A percentile compares a stretch with the other conserved stretches of the same genome.
Evolutionary conservation across 2,113 vertebrate species (phyloP).

Genomic region (Stegastes partitus): DNA sequence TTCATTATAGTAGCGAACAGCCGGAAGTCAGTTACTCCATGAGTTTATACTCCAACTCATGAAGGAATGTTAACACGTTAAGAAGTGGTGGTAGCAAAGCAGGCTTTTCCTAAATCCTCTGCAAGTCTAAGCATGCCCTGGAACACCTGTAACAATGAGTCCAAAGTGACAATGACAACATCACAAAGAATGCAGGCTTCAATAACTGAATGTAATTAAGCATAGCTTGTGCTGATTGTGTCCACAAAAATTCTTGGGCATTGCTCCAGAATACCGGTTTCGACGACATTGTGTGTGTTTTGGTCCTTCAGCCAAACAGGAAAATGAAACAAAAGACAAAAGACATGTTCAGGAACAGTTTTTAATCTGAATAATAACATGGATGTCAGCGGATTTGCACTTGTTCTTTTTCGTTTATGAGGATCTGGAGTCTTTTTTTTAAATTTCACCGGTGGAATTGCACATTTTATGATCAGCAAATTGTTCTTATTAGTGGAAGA

Average conservation of each 20-base stretch:
- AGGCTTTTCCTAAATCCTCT: conserved; percentile 78
- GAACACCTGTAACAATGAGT: conserved; percentile 49
- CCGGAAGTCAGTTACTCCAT: conserved; percentile 57
- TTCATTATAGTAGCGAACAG: conserved; percentile 13
- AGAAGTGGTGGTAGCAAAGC: conserved; percentile 69
- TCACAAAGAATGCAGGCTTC: conserved; percentile 40
- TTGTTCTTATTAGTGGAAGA: not conserved
- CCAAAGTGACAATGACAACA: conserved; percentile 75
- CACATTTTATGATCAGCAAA: not conserved
- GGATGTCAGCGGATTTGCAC: not conserved
- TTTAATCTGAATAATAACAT: conserved; percentile 4
- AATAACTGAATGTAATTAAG: conserved; percentile 35
- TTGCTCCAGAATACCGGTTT: conserved; percentile 48
- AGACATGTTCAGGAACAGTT: not conserved
- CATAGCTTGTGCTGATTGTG: conserved; percentile 2
- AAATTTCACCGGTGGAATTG: not conserved
- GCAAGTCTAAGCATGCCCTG: conserved; percentile 72
- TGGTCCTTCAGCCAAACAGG: conserved; percentile 14
- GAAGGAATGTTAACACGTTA: conserved; percentile 75
- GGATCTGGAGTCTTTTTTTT: not conserved
- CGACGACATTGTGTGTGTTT: conserved; percentile 14
- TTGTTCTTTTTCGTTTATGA: not conserved
- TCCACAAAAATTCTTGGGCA: conserved; percentile 30
- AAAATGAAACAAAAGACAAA: conserved; percentile 24
- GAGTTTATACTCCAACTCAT: conserved; percentile 55